Conservation (phyloP, 2,888 invertebrate species). For the Brenthis hecate region DNA sequence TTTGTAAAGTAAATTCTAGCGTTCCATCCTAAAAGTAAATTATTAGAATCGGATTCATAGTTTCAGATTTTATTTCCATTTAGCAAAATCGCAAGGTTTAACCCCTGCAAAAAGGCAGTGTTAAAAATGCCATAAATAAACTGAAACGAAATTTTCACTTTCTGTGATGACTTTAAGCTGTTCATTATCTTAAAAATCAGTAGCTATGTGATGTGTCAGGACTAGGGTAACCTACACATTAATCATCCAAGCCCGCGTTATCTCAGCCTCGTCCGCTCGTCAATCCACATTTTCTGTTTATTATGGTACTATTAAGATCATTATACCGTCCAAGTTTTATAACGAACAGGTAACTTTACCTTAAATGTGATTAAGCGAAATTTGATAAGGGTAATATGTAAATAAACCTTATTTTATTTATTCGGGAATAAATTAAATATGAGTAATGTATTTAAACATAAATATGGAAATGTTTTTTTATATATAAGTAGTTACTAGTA, state of each 20-base stretch:
- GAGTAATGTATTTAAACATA: too few relatives aligned
- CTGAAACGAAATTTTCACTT: slow-evolving; percentile 1
- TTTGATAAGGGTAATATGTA: slow-evolving; percentile 4
- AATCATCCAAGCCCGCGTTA: slow-evolving; percentile 68
- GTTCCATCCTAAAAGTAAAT: too few relatives aligned
- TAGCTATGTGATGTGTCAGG: slow-evolving; percentile 57
- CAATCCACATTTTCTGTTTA: slow-evolving; percentile 42
- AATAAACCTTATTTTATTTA: not conserved
- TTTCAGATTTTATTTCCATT: too few relatives aligned
- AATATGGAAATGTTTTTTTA: too few relatives aligned
- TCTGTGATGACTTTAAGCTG: slow-evolving; percentile 17
- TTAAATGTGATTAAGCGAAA: not conserved
- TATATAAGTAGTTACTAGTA: too few relatives aligned
- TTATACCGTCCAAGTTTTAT: slow-evolving; percentile 31
- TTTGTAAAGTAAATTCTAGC: too few relatives aligned
- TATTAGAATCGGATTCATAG: too few relatives aligned
- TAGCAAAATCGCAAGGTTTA: too few relatives aligned
- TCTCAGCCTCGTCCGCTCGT: slow-evolving; percentile 58
- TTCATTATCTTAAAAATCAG: slow-evolving; percentile 68
- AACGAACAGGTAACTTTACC: slow-evolving; percentile 4
- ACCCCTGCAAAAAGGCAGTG: too few relatives aligned
- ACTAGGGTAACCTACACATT: slow-evolving; percentile 63
- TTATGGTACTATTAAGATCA: slow-evolving; percentile 38
- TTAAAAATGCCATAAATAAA: not conserved
- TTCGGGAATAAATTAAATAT: not conserved